Conservation (phyloP, 2,113 vertebrate species). For the Pholis gunnellus region DNA sequence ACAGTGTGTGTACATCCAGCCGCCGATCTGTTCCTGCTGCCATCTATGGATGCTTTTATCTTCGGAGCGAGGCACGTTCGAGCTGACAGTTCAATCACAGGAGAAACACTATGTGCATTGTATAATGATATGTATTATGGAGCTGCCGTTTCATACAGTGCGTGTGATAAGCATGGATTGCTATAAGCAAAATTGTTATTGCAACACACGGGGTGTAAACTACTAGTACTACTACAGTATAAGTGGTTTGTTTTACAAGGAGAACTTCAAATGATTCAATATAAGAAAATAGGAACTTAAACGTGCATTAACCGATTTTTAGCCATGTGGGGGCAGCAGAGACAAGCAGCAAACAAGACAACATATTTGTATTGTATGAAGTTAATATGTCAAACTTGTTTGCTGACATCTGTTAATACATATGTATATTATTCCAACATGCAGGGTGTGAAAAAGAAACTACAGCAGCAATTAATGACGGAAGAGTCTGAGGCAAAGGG, state of each 20-base stretch:
- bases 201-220: not conserved
- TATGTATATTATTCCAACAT: not conserved
- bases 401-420: not conserved
- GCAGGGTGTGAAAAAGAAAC: not conserved
- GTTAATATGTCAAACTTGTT: not conserved
- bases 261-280: not conserved
- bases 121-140: slow-evolving; percentile 4
- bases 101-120: slow-evolving; percentile 14
- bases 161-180: not conserved
- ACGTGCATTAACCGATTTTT: not conserved
- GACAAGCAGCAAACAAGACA: not conserved
- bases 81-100: slow-evolving; percentile 26
- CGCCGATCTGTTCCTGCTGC: slow-evolving; percentile 47
- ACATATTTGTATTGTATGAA: not conserved
- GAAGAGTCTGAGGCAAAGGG: not conserved
- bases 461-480: slow-evolving; percentile 1
- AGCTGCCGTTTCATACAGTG: not conserved
- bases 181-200: not conserved
- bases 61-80: slow-evolving; percentile 17
- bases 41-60: slow-evolving; percentile 48
- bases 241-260: not conserved
- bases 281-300: not conserved
- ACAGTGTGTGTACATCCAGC: slow-evolving; percentile 42
- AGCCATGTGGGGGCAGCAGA: not conserved
- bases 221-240: not conserved